Evolutionary conservation across 1,140 invertebrate genomes (phyloP), one percentile per base, ranked within the genome.

Genomic region (Drosophila auraria): DNA sequence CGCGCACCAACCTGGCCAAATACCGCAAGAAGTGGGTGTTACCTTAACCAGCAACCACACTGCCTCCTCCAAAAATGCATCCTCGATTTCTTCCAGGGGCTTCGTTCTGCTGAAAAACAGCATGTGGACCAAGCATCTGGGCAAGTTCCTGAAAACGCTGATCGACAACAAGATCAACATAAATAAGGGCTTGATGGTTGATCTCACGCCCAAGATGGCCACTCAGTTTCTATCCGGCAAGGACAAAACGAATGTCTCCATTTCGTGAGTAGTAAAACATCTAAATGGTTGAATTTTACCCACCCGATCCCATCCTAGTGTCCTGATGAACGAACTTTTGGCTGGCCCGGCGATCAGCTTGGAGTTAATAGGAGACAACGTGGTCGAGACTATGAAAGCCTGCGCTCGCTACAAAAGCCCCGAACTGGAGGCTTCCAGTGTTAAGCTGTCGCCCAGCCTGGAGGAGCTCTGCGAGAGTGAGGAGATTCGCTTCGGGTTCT

Each of bases 21-120:
- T 93, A 94, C 82, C 93, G 95, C 65, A 93, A 96, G 93, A 94
- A 94, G 96, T 96, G 93, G 93, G 93, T 89, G 4, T 12, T 53
- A 44, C 14, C 9, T 25, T 3, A 3, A 33, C 25, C 17, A 27
- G 11, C 56, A 27, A 45, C 14, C 12, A 12, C 23, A 27, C 5
- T 11, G 20, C 17, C 8, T 23, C 54, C 20, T 63, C 27, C 7
- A 1, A 36, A n/a, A 50, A 54, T 50, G 1, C n/a, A 36, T 36
- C 14, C 2, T 11, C 2, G 3, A 14, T 38, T 25, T 6, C 5
- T 11, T 44, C 5, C 79, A 96, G 97, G 82, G 96, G 96, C n/a
- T 96, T 96, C 94, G 95, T 94, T 9, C 93, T 98, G 70, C 94
- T 98, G 5, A 97, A 97, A 92, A 95, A 96, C 36, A 94, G 96